Conservation (phyloP, 1,140 invertebrate species). For the Musca vetustissima region DNA sequence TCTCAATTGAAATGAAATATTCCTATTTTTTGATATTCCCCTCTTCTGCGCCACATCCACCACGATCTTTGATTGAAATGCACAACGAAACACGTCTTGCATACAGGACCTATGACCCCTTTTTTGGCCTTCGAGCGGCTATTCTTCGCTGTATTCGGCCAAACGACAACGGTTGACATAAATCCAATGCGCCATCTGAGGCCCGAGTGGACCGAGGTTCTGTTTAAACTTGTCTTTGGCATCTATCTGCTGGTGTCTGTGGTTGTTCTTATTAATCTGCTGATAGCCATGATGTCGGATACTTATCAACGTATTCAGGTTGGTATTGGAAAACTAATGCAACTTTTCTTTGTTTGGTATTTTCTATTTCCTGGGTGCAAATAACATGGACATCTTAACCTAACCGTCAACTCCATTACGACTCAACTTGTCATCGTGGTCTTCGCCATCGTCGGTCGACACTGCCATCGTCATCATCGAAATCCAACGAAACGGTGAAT, state of each 20-base stretch:
- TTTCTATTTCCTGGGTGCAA: conserved; percentile 22
- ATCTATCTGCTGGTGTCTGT: conserved; percentile 97
- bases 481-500: not conserved
- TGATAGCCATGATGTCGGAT: conserved; percentile 99
- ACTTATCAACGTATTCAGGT: conserved; percentile 97
- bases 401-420: not conserved
- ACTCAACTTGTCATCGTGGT: not conserved
- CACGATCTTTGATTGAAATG: not conserved
- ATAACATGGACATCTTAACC: conserved; percentile 6
- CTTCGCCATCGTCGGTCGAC: not conserved
- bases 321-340: conserved; percentile 50
- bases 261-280: conserved; percentile 95
- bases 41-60: too few relatives aligned
- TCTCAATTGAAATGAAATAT: too few relatives aligned
- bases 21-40: not conserved
- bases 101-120: conserved; percentile 77
- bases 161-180: conserved; percentile 86
- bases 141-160: conserved; percentile 97
- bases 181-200: conserved; percentile 67
- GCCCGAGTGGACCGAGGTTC: conserved; percentile 75
- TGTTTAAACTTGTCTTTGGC: conserved; percentile 88
- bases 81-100: conserved; percentile 12
- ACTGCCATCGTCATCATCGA: not conserved
- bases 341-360: conserved; percentile 37
- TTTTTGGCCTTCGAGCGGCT: conserved; percentile 93